Conservation (phyloP, 2,113 vertebrate species). For the Atlantisia rogersi region DNA sequence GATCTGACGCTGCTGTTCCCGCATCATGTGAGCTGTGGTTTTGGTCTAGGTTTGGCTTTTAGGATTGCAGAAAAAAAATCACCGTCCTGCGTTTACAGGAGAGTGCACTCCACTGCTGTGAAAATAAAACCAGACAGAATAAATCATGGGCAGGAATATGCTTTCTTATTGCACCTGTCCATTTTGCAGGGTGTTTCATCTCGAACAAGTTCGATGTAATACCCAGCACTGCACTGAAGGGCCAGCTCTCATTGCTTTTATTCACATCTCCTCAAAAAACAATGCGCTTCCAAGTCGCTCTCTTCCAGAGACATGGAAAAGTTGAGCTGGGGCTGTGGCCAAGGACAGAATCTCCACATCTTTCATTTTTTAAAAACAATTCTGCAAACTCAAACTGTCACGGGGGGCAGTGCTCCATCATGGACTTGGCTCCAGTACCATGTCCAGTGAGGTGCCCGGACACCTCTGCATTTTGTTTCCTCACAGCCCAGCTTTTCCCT, state of each 20-base stretch:
- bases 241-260: neutral
- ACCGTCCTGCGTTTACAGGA: neutral
- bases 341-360: neutral
- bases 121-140: neutral
- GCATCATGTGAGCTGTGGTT: conserved; percentile 9
- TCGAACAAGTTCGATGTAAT: accelerated
- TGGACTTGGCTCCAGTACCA: neutral
- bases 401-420: neutral
- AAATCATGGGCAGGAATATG: neutral
- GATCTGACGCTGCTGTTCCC: neutral
- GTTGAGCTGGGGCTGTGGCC: neutral
- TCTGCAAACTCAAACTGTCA: neutral
- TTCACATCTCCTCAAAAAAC: neutral
- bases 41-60: conserved; percentile 18
- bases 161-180: neutral
- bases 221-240: neutral
- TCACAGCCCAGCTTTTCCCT: neutral
- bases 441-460: accelerated
- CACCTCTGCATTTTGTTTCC: neutral
- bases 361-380: neutral
- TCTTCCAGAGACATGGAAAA: neutral
- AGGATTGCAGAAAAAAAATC: conserved; percentile 23
- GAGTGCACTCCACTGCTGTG: neutral
- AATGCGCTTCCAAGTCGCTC: accelerated
- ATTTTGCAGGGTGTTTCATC: neutral